A percentile compares a stretch with the other conserved stretches of the same genome.
phyloP scores from a whole-genome alignment of 2,113 vertebrate species.

The Phainopepla nitens region DNA sequence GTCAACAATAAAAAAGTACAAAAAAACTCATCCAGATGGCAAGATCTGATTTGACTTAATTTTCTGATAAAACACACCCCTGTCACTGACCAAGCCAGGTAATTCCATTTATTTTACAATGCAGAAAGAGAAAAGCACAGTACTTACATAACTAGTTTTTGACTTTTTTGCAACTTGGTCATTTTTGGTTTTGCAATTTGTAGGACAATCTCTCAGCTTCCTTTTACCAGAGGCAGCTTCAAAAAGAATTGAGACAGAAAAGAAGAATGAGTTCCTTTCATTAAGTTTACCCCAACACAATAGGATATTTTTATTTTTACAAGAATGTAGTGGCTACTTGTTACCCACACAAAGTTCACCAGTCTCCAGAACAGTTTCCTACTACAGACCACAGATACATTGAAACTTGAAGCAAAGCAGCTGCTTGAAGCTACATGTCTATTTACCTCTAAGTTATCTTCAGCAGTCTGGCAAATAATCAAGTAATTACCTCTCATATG shows the following conservation, averaged over 20 bases:
- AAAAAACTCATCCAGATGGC: neutral
- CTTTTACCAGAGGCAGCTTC: constrained; percentile 75
- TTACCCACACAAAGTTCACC: neutral
- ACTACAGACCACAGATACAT: neutral
- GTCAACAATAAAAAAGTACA: neutral
- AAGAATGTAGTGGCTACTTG: neutral
- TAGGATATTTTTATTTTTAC: neutral
- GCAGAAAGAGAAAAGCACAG: neutral
- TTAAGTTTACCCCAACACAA: neutral
- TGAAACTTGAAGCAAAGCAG: neutral
- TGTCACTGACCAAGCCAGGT: neutral
- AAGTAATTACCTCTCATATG: neutral
- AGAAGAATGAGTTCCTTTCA: neutral
- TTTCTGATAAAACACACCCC: neutral
- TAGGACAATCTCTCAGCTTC: constrained; percentile 68
- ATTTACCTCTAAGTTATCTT: neutral
- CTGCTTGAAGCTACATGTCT: neutral
- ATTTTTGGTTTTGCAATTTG: constrained; percentile 35
- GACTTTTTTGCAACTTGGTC: constrained; percentile 74
- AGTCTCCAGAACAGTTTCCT: neutral
- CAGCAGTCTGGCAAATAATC: neutral
- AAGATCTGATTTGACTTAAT: neutral
- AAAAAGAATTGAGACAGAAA: neutral
- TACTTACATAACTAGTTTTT: constrained; percentile 74
- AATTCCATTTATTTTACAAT: neutral